Evolutionary conservation across 2,113 vertebrate genomes (phyloP), one percentile per base, ranked within the genome.

Genomic region (Nannospalax galili): DNA sequence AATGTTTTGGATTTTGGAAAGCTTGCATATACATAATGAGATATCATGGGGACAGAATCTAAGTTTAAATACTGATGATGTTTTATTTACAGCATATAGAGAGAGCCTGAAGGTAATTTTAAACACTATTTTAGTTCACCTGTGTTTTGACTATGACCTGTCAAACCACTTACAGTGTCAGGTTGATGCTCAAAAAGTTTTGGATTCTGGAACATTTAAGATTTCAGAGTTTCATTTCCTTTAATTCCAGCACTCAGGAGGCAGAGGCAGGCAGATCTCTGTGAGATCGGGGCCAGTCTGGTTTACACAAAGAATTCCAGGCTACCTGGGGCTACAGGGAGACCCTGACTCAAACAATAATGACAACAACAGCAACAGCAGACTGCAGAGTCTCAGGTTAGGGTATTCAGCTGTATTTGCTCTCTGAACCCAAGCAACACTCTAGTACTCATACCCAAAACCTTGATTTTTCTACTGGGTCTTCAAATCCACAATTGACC

Each of bases 1-100:
- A 48, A 62, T 70, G 48, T 90, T 94, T 84, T 48, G 62, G 37
- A 89, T 90, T 45, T n/a, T 85, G 48, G 93, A 52, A 48, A 62
- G 30, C 37, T 37, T 70, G 52, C 24, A 78, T 15, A 69, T 20
- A 72, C 9, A 84, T 45, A 69, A 69, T 78, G 40, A 65, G 17
- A 45, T 40, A 70, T 32, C 16, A 30, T 78, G 60, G 48, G 60
- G 48, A 94, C 45, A 10, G 52, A 16, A 77, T 32, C 62, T 52
- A 84, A 90, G 37, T 45, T 19, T 60, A 70, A 45, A 70, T 9
- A 70, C 1, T 4, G 40, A 70, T 4, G 40, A 70, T 73, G 72
- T 84, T 77, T 90, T 48, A 64, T 60, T 48, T 62, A 78, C 4
- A 64, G 19, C 19, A 28, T 52, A 73, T 42, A 48, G 17, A 72